A percentile compares a stretch with the other conserved stretches of the same genome.
phyloP scores from a whole-genome alignment of 2,113 vertebrate species.

The Rhinoptilus africanus region DNA sequence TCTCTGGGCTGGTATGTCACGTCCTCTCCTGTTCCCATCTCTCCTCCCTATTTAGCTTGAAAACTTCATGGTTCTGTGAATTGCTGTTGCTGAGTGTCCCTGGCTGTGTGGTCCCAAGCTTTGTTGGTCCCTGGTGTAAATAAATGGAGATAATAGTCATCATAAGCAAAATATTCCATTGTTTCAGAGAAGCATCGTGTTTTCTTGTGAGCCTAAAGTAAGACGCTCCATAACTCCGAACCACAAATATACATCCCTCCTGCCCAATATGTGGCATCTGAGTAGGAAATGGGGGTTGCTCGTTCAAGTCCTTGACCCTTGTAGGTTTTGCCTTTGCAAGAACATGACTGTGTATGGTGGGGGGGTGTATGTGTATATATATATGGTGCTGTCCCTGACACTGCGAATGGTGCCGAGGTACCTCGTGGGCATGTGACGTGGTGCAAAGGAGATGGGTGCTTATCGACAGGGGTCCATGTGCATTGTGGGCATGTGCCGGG shows the following conservation, averaged over 20 bases:
- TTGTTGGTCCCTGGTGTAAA: neutral
- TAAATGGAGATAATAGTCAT: neutral
- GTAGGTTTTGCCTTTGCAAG: neutral
- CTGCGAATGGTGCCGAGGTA: neutral
- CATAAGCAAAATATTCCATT: neutral
- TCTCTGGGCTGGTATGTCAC: neutral
- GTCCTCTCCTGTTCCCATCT: neutral
- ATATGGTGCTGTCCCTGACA: neutral
- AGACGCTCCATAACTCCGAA: neutral
- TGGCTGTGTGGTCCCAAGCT: neutral
- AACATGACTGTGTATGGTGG: accelerated
- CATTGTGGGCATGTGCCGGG: accelerated
- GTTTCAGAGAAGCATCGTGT: neutral
- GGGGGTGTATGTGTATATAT: neutral
- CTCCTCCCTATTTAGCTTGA: neutral
- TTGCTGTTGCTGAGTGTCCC: neutral
- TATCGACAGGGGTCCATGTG: neutral
- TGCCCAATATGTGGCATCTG: neutral
- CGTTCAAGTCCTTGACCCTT: neutral
- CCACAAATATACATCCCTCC: neutral
- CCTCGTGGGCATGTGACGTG: accelerated
- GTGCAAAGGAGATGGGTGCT: neutral
- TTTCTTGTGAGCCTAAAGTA: neutral
- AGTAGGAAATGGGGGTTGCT: neutral
- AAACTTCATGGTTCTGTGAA: neutral